phyloP scores from a whole-genome alignment of 2,888 invertebrate species.

The Dryobotodes eremita region DNA sequence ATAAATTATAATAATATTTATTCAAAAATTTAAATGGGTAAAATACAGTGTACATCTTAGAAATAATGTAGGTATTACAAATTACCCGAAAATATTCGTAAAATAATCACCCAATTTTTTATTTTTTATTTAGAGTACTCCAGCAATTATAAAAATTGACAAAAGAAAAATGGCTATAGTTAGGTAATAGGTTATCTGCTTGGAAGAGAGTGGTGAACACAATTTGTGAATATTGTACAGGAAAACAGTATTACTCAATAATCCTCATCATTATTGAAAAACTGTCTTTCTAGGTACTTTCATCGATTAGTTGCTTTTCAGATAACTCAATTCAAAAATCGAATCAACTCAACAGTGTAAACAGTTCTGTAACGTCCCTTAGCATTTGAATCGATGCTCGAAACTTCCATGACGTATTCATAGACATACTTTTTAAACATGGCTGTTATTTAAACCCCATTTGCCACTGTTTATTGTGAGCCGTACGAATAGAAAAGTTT shows the following conservation, averaged over 20 bases:
- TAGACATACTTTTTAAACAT: constrained; percentile 19
- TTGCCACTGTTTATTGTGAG: constrained; percentile 33
- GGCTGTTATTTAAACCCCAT: constrained; percentile 31
- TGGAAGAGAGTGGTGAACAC: background rate
- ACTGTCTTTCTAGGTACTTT: background rate
- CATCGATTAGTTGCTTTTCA: too few relatives aligned
- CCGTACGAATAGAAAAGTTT: constrained; percentile 45
- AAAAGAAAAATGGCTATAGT: background rate
- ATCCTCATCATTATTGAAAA: too few relatives aligned
- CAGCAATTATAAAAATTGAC: too few relatives aligned
- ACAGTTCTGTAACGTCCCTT: background rate
- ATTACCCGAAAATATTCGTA: too few relatives aligned
- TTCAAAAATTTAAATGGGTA: too few relatives aligned
- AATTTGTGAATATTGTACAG: background rate
- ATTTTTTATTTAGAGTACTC: too few relatives aligned
- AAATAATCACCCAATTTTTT: too few relatives aligned
- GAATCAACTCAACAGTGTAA: background rate
- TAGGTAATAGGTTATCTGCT: background rate
- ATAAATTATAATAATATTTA: too few relatives aligned
- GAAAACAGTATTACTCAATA: background rate
- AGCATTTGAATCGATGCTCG: constrained; percentile 41
- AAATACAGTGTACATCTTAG: too few relatives aligned
- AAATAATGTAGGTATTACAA: too few relatives aligned
- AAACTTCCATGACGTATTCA: constrained; percentile 29
- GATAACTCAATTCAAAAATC: background rate